Percentiles rank a stretch among this genome's conserved stretches.
Conservation (phyloP, 2,888 invertebrate genomes). For the Pandemis heparana region DNA sequence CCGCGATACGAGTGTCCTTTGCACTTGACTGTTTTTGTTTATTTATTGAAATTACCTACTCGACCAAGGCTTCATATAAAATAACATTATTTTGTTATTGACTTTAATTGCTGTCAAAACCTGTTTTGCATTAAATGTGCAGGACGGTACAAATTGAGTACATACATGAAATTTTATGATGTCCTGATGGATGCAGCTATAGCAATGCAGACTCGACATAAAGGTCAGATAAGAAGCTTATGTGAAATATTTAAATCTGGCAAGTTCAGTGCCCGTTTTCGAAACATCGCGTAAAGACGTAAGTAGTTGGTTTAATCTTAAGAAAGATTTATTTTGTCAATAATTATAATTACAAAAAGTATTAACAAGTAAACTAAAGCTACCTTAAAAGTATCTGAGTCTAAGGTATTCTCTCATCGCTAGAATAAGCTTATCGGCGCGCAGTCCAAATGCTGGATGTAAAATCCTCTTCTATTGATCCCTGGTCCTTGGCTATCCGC, state of each 20-base stretch:
- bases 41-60: slow-evolving; percentile 62
- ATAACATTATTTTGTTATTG: slow-evolving; percentile 45
- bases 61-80: slow-evolving; percentile 55
- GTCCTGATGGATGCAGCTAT: slow-evolving; percentile 33
- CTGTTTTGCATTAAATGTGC: slow-evolving; percentile 33
- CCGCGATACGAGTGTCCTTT: not conserved
- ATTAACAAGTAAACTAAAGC: no score
- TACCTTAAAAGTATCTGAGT: no score
- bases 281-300: not conserved
- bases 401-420: no score
- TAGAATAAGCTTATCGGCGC: no score
- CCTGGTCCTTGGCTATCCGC: no score
- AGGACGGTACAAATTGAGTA: slow-evolving; percentile 35
- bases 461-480: no score
- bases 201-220: slow-evolving; percentile 1
- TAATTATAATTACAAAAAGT: no score
- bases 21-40: slow-evolving; percentile 41
- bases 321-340: not conserved
- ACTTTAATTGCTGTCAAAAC: slow-evolving; percentile 43
- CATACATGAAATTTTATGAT: slow-evolving; percentile 40
- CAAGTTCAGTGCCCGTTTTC: slow-evolving; percentile 4
- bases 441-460: no score
- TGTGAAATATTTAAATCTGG: not conserved
- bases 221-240: slow-evolving; percentile 1
- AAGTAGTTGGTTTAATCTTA: not conserved